Conservation (phyloP, 2,113 vertebrate species). For the Psilopsiagon aymara region DNA sequence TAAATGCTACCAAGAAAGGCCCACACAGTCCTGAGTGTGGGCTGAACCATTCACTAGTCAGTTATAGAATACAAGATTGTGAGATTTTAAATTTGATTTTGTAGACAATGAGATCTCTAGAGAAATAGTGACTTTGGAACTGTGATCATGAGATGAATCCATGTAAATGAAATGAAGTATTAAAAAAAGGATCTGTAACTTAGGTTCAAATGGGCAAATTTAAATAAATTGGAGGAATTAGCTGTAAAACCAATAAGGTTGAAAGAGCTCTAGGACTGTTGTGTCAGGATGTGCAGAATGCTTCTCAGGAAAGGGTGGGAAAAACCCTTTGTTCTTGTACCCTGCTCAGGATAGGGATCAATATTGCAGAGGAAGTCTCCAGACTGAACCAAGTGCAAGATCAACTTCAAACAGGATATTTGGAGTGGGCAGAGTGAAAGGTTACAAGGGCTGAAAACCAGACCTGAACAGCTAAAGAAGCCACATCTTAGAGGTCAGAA, state of each 20-base stretch:
- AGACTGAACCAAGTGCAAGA: not conserved
- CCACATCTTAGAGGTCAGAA: conserved; percentile 4
- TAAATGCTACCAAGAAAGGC: not conserved
- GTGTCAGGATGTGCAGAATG: not conserved
- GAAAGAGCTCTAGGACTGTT: not conserved
- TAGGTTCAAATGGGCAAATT: not conserved
- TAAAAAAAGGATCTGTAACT: not conserved
- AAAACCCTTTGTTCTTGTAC: not conserved
- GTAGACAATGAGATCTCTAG: not conserved
- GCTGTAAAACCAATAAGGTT: not conserved
- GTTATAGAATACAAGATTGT: not conserved
- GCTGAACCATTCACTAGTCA: not conserved
- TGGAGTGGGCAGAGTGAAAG: not conserved
- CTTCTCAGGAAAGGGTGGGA: not conserved
- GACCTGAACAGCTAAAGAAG: not conserved
- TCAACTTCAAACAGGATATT: not conserved
- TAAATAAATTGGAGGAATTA: not conserved
- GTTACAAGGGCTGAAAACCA: not conserved
- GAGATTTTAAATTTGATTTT: not conserved
- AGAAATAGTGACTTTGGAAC: not conserved
- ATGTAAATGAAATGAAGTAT: not conserved
- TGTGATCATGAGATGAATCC: not conserved
- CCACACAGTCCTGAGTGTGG: not conserved
- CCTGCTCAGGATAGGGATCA: not conserved
- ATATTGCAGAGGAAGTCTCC: not conserved